These are phyloP conservation scores for Sicus ferrugineus DNA, from an alignment of 2,888 invertebrate species.

Conservation along the genomic window DNA sequence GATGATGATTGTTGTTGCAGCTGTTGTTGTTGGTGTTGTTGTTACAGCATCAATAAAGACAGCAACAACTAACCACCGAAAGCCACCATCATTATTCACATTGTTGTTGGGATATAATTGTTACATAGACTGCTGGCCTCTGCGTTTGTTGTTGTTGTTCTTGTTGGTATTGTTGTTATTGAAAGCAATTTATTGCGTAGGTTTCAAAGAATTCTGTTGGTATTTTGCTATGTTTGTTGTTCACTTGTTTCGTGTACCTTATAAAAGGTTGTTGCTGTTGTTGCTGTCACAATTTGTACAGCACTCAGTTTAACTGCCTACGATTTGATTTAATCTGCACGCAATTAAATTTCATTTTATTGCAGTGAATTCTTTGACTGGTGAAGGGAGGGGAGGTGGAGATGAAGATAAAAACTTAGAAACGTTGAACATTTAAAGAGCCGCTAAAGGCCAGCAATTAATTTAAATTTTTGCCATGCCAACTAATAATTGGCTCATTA, in stretches of 20 bases:
- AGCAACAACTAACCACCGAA: too few species aligned
- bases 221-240: too few species aligned
- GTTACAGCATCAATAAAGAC: background rate
- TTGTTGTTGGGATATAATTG: too few species aligned
- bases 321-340: slow-evolving; percentile 14
- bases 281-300: background rate
- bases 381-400: too few species aligned
- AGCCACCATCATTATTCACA: too few species aligned
- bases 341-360: slow-evolving; percentile 14
- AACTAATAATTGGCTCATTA: background rate
- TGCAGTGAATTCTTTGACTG: background rate
- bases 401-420: too few species aligned
- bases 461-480: slow-evolving; percentile 13
- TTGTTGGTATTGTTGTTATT: too few species aligned
- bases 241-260: too few species aligned
- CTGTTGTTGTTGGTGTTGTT: slow-evolving; percentile 5
- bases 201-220: too few species aligned
- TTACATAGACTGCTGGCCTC: too few species aligned
- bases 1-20: slow-evolving; percentile 52
- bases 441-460: slow-evolving; percentile 25
- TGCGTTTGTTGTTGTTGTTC: too few species aligned
- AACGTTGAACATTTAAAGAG: slow-evolving; percentile 6
- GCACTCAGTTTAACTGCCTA: background rate
- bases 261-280: background rate
- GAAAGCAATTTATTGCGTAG: too few species aligned